These are phyloP conservation scores for Fragum fragum DNA, from an alignment of 2,888 invertebrate species.

Conservation along the genomic window DNA sequence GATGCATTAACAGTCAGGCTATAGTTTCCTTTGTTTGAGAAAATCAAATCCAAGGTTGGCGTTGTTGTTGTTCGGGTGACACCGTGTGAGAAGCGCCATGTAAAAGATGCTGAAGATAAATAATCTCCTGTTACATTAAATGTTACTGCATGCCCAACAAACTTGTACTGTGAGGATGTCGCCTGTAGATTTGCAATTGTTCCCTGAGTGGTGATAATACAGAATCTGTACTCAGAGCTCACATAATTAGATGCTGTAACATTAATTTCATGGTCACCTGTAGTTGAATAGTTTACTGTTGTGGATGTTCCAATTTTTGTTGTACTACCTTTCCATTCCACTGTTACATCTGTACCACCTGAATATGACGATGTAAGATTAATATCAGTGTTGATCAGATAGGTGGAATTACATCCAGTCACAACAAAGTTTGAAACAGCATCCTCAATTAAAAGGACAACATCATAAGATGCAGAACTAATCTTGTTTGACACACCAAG, in stretches of 20 bases:
- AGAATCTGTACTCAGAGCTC: conserved; percentile 35
- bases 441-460: conserved; percentile 61
- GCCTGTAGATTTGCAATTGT: conserved; percentile 61
- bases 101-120: conserved; percentile 63
- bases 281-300: conserved; percentile 46
- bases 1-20: conserved; percentile 63
- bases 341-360: conserved; percentile 67
- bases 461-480: conserved; percentile 31
- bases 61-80: conserved; percentile 29
- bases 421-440: conserved; percentile 57
- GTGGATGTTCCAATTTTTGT: conserved; percentile 33
- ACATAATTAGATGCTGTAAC: conserved; percentile 70
- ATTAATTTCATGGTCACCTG: conserved; percentile 64
- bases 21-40: conserved; percentile 68
- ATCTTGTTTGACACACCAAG: conserved; percentile 68
- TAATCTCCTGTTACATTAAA: conserved; percentile 67
- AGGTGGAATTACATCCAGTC: conserved; percentile 54
- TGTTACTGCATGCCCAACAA: conserved; percentile 61
- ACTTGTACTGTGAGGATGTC: conserved; percentile 52
- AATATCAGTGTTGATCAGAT: conserved; percentile 45
- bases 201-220: conserved; percentile 65
- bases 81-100: conserved; percentile 66
- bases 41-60: conserved; percentile 54
- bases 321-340: conserved; percentile 56
- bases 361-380: conserved; percentile 50